phyloP scores from a whole-genome alignment of 2,888 invertebrate genomes.

The Amiota minor region DNA sequence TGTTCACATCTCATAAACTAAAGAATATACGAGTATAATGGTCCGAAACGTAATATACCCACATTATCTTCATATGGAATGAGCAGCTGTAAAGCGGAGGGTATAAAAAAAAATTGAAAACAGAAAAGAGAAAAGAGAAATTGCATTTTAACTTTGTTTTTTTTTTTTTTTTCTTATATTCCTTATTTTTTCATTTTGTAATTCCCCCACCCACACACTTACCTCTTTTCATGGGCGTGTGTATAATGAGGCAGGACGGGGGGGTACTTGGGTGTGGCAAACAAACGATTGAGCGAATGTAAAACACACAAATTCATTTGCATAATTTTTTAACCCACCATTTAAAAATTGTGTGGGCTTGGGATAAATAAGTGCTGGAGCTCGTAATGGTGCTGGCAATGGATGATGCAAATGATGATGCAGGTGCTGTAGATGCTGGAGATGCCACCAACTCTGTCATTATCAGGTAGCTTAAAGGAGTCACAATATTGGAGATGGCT shows the following conservation, averaged over 20 bases:
- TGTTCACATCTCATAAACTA: no score
- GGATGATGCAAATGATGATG: no score
- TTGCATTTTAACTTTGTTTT: not conserved
- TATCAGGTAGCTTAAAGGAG: slow-evolving; percentile 38
- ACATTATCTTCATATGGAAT: no score
- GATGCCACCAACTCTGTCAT: not conserved
- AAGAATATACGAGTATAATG: no score
- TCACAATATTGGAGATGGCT: not conserved
- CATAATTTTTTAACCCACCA: slow-evolving; percentile 73
- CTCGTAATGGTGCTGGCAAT: no score
- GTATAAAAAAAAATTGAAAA: no score
- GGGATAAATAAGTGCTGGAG: not conserved
- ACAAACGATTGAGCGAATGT: not conserved
- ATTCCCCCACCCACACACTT: not conserved
- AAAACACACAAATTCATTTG: slow-evolving; percentile 67
- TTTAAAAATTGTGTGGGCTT: slow-evolving; percentile 50
- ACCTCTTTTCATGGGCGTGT: not conserved
- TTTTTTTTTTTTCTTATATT: slow-evolving; percentile 1
- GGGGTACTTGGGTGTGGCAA: slow-evolving; percentile 5
- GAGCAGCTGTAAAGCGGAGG: no score
- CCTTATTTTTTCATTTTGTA: not conserved
- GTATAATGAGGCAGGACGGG: not conserved
- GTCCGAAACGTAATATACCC: no score
- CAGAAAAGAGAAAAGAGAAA: not conserved
- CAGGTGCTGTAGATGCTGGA: no score